Evolutionary conservation across 1,140 invertebrate genomes (phyloP).

Genomic region (Drosophila rhopaloa): DNA sequence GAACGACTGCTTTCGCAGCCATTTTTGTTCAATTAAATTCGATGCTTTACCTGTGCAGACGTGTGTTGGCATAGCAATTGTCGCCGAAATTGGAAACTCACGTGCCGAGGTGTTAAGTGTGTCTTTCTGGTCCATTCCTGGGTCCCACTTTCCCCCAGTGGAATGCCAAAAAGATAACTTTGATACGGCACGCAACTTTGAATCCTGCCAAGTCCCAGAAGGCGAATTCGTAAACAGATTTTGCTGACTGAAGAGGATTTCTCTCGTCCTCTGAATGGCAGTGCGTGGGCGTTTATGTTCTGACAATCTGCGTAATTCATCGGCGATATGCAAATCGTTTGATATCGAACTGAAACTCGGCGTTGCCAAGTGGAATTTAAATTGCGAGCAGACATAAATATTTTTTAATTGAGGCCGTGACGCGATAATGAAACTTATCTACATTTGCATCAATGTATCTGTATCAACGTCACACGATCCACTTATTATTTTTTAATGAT

Average conservation of each 20-base stretch:
- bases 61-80: constrained; percentile 51
- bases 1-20: constrained; percentile 11
- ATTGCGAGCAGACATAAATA: constrained; percentile 12
- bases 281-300: constrained; percentile 26
- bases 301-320: constrained; percentile 57
- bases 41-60: constrained; percentile 29
- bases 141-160: background rate
- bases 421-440: constrained; percentile 16
- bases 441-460: constrained; percentile 6
- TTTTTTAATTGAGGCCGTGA: constrained; percentile 36
- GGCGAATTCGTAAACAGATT: constrained; percentile 48
- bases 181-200: constrained; percentile 46
- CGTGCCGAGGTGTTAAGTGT: constrained; percentile 57
- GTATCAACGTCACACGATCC: background rate
- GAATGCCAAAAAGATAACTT: constrained; percentile 55
- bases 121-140: constrained; percentile 25
- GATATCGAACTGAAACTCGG: constrained; percentile 27
- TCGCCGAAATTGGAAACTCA: constrained; percentile 59
- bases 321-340: constrained; percentile 53
- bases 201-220: constrained; percentile 39
- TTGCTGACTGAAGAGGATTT: constrained; percentile 61
- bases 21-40: constrained; percentile 50
- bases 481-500: constrained; percentile 63
- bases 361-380: constrained; percentile 22
- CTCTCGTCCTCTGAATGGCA: background rate